These are phyloP conservation scores for Zoanthus sansibaricus DNA, from an alignment of 92 coral and sea anemone genomes.

Conservation along the genomic window DNA sequence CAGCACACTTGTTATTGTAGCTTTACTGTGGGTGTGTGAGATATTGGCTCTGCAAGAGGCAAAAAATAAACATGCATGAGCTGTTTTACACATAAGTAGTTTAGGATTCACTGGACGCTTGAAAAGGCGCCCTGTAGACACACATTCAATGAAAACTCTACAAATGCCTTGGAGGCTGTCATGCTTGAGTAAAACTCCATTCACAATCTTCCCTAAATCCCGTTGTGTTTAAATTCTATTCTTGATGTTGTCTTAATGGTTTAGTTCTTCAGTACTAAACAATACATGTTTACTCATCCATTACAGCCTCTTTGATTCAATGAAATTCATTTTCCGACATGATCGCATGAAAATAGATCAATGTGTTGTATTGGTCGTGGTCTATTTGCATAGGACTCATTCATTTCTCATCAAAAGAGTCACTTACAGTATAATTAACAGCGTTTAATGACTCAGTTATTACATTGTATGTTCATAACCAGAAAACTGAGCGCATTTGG, in stretches of 20 bases:
- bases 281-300: slow-evolving; percentile 51
- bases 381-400: slow-evolving; percentile 44
- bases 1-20: slow-evolving; percentile 18
- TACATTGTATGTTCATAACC: slow-evolving; percentile 11
- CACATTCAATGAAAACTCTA: slow-evolving; percentile 10
- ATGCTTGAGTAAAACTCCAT: slow-evolving; percentile 20
- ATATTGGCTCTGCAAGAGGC: slow-evolving; percentile 50
- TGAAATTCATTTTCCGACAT: slow-evolving; percentile 33
- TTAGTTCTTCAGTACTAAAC: background rate
- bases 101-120: slow-evolving; percentile 14
- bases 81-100: slow-evolving; percentile 24
- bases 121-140: slow-evolving; percentile 31
- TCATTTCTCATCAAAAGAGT: slow-evolving; percentile 16
- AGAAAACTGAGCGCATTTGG: background rate
- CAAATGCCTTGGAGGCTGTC: slow-evolving; percentile 25
- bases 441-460: background rate
- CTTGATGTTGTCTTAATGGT: background rate
- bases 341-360: slow-evolving; percentile 29
- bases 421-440: slow-evolving; percentile 37
- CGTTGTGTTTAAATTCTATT: slow-evolving; percentile 44
- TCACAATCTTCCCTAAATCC: slow-evolving; percentile 26
- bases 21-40: background rate
- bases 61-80: slow-evolving; percentile 43
- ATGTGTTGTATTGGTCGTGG: slow-evolving; percentile 22
- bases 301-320: slow-evolving; percentile 35